Percentiles rank a stretch among this genome's conserved stretches.
Conservation (phyloP, 2,113 vertebrate genomes). For the Austrofundulus limnaeus region DNA sequence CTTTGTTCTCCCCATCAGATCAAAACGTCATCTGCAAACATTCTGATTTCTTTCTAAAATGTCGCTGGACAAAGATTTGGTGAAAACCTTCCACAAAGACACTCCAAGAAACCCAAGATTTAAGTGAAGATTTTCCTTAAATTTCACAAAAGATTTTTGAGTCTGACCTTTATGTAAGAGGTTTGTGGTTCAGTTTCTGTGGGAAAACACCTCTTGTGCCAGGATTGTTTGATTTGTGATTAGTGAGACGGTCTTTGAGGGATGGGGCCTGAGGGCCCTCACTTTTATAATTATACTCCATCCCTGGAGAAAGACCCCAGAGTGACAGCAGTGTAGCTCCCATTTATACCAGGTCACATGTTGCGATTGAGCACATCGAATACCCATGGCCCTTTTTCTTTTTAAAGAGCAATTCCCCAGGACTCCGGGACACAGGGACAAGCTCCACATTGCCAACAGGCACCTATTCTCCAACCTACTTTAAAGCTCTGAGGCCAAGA, state of each 20-base stretch:
- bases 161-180: conserved; percentile 77
- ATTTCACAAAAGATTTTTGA: conserved; percentile 48
- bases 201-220: conserved; percentile 71
- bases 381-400: conserved; percentile 76
- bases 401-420: conserved; percentile 73
- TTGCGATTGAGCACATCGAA: conserved; percentile 70
- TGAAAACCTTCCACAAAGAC: background rate
- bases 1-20: too few relatives aligned
- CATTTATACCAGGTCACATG: conserved; percentile 80
- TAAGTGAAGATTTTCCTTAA: background rate
- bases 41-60: too few relatives aligned
- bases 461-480: conserved; percentile 78
- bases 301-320: conserved; percentile 75
- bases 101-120: background rate
- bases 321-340: conserved; percentile 72
- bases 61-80: too few relatives aligned
- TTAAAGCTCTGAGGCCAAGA: conserved; percentile 52
- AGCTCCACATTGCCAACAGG: conserved; percentile 73
- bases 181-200: conserved; percentile 75
- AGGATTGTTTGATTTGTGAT: conserved; percentile 77
- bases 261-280: conserved; percentile 72
- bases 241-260: conserved; percentile 75
- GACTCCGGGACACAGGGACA: conserved; percentile 71
- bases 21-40: too few relatives aligned
- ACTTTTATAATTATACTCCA: conserved; percentile 79